Evolutionary conservation across 35 echinoderm and acorn worm genomes (phyloP).

Genomic region (Stichopus chloronotus): DNA sequence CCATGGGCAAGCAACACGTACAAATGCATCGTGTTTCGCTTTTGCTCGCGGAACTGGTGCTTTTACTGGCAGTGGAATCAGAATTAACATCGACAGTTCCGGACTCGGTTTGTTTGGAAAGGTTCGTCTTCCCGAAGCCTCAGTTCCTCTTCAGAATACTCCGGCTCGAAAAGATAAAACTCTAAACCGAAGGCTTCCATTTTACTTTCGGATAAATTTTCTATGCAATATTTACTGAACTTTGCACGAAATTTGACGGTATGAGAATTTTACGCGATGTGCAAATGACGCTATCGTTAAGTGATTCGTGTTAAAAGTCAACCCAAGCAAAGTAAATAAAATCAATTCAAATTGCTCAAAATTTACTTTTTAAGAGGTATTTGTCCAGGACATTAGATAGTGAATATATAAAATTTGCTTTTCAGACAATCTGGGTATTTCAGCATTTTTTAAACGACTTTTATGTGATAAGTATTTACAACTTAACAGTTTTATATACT

Average conservation of each 20-base stretch:
- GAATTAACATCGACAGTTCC: not conserved
- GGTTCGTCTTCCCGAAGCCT: not conserved
- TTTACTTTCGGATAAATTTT: not conserved
- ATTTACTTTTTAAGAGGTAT: not conserved
- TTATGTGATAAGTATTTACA: not conserved
- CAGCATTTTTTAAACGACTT: not conserved
- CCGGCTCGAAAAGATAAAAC: not conserved
- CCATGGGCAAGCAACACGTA: not conserved
- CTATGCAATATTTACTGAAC: not conserved
- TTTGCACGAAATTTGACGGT: not conserved
- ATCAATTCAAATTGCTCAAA: not conserved
- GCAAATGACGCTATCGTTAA: not conserved
- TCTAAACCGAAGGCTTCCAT: not conserved
- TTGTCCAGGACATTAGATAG: not conserved
- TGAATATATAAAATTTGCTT: not conserved
- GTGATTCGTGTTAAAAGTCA: not conserved
- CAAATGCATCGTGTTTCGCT: not conserved
- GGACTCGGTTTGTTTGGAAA: not conserved
- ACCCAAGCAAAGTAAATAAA: not conserved
- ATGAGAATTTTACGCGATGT: not conserved
- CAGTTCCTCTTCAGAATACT: not conserved
- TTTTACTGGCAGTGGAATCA: not conserved
- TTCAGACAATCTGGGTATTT: not conserved
- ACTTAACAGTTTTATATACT: not conserved
- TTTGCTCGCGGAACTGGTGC: not conserved